Conservation (phyloP, 2,113 vertebrate species). For the Nibea albiflora region DNA sequence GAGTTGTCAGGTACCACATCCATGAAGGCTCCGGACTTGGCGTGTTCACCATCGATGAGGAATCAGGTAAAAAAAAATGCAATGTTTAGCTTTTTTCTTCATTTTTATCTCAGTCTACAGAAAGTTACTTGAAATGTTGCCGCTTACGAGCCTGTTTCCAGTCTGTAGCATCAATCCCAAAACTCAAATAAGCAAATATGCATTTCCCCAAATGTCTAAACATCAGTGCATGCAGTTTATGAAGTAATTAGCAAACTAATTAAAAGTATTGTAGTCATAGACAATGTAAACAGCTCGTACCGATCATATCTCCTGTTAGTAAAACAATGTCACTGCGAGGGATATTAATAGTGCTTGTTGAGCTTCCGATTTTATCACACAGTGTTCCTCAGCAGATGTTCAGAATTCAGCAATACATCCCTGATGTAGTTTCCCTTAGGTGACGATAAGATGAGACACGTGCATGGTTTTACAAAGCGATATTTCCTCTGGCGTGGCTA, state of each 20-base stretch:
- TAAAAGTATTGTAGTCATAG: background rate
- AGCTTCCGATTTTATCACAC: background rate
- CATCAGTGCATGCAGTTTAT: background rate
- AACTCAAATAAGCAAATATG: too few species aligned
- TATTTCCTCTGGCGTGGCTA: constrained; percentile 11
- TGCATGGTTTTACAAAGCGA: constrained; percentile 22
- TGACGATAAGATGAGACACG: background rate
- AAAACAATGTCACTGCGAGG: background rate
- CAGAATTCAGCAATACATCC: background rate
- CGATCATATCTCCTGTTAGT: background rate
- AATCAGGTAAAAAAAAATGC: constrained; percentile 87
- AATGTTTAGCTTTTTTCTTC: background rate
- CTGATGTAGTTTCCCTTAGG: background rate
- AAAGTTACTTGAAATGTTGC: background rate
- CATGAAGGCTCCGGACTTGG: constrained; percentile 91
- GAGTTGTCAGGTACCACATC: constrained; percentile 91
- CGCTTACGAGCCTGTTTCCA: background rate
- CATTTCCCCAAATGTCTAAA: background rate
- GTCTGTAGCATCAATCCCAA: too few species aligned
- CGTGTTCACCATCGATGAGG: constrained; percentile 89
- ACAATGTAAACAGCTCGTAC: background rate
- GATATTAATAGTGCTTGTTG: background rate
- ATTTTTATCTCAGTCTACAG: too few species aligned
- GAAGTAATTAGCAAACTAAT: background rate
- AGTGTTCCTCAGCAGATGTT: background rate